Evolutionary conservation across 2,797 vertebrate genomes (phyloP).

Genomic region (Lateolabrax maculatus): DNA sequence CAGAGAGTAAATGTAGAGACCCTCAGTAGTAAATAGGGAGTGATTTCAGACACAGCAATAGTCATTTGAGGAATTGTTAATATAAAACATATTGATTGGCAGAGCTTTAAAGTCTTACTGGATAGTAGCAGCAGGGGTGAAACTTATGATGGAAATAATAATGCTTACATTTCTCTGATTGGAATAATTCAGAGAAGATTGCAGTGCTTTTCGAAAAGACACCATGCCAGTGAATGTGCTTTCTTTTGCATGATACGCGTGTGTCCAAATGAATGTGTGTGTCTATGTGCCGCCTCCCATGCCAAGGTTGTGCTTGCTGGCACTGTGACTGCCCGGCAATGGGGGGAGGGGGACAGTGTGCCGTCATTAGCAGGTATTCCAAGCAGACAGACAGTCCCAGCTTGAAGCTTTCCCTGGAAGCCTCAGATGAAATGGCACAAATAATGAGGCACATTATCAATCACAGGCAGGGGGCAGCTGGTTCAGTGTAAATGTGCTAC

Average conservation of each 20-base stretch:
- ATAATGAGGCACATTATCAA: slow-evolving; percentile 78
- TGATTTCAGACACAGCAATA: neutral
- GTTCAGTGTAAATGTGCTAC: slow-evolving; percentile 52
- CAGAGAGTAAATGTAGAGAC: no score
- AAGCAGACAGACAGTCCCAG: slow-evolving; percentile 68
- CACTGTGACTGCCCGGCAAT: neutral
- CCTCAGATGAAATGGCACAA: slow-evolving; percentile 80
- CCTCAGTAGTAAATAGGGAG: neutral
- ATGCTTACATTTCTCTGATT: neutral
- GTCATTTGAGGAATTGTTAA: neutral
- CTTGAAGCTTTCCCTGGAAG: slow-evolving; percentile 71
- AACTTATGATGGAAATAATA: neutral
- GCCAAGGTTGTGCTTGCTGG: slow-evolving; percentile 27
- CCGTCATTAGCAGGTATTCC: slow-evolving; percentile 71
- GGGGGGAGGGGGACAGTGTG: slow-evolving; percentile 1
- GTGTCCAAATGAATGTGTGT: slow-evolving; percentile 17
- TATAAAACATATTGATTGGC: neutral
- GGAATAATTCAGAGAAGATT: neutral
- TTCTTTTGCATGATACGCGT: neutral
- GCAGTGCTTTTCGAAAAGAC: neutral
- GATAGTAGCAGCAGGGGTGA: neutral
- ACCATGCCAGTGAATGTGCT: neutral
- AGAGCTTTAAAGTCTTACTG: neutral
- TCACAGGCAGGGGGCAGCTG: slow-evolving; percentile 75
- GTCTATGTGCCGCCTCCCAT: slow-evolving; percentile 14